Base-by-base conservation (phyloP, 2,888 invertebrate genomes). In the Drosophila glabriapex region DNA sequence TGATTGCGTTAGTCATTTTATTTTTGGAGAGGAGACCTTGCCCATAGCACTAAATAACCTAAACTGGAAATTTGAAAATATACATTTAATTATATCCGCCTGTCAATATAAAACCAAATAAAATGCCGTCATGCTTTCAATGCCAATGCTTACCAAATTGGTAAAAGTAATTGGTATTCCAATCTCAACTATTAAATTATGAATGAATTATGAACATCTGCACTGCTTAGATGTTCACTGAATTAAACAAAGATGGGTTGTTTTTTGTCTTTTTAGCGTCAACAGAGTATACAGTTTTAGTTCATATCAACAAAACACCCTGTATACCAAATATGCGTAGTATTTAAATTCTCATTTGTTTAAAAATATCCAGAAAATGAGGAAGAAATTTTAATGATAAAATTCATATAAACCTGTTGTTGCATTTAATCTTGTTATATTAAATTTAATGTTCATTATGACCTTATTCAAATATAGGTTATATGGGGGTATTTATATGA, bases 371-470 rank as follows among this genome's bases (percentile, higher is more conserved):
- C 41, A 66, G 76, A 74, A 69, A 33, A 49, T 28, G 16, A 35
- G 46, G 16, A 49, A 50, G 41, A 39, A 61, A 65, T 59, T 61
- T 60, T 52, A 46, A 37, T 60, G 54, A 29, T 35, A 35, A 22
- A 31, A 25, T 50, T 31, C 19, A 41, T 43, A 60, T 39, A 35
- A 61, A 78, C 59, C 66, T 56, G 62, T 61, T 75, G 46, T 67
- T 70, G 76, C 56, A 79, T 63, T 33, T 54, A 22, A 31, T 53
- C 50, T 50, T 59, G 22, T 7, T 19, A 31, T 35, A 63, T 70
- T 37, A 62, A 62, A 64, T 53, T 71, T 55, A 52, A 80, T 68
- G 46, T 33, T 63, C 31, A 58, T 78, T 25, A 41, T 52, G 25
- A 31, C 14, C 1, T 50, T 43, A 61, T 67, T 49, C 46, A 54